These are phyloP conservation scores for Drosophila greeni DNA, from an alignment of 2,888 invertebrate genomes.

Conservation along the genomic window DNA sequence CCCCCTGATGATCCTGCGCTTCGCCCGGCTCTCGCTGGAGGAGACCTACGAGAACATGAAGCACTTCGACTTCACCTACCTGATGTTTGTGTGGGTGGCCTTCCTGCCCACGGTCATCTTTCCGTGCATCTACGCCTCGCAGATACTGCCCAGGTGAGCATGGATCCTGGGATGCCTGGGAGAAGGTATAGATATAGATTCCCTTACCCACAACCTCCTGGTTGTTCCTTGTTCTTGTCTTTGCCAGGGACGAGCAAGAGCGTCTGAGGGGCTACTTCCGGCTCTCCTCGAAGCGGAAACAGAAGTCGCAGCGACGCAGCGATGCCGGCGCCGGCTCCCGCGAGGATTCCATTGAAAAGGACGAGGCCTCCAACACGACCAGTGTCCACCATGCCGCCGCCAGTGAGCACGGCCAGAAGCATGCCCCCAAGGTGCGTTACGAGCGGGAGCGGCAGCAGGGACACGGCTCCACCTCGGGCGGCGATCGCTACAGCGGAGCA, in stretches of 20 bases:
- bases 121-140: constrained; percentile 83
- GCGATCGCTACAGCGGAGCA: constrained; percentile 49
- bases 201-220: neutral
- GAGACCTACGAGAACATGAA: constrained; percentile 85
- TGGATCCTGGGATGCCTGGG: neutral
- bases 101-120: constrained; percentile 84
- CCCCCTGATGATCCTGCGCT: constrained; percentile 83
- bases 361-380: constrained; percentile 73
- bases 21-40: constrained; percentile 83
- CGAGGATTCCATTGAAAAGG: constrained; percentile 77
- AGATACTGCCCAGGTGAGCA: constrained; percentile 83
- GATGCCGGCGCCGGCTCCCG: constrained; percentile 38
- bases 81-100: constrained; percentile 85
- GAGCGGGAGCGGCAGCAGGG: constrained; percentile 44
- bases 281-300: constrained; percentile 79
- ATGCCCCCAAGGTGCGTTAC: constrained; percentile 25
- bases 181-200: neutral
- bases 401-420: constrained; percentile 12
- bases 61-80: constrained; percentile 84
- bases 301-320: constrained; percentile 76
- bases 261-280: constrained; percentile 82
- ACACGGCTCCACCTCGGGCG: constrained; percentile 29
- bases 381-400: constrained; percentile 57
- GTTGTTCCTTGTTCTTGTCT: neutral
- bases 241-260: constrained; percentile 80